These are phyloP conservation scores for Lathamus discolor DNA, from an alignment of 2,113 vertebrate genomes.

Conservation along the genomic window DNA sequence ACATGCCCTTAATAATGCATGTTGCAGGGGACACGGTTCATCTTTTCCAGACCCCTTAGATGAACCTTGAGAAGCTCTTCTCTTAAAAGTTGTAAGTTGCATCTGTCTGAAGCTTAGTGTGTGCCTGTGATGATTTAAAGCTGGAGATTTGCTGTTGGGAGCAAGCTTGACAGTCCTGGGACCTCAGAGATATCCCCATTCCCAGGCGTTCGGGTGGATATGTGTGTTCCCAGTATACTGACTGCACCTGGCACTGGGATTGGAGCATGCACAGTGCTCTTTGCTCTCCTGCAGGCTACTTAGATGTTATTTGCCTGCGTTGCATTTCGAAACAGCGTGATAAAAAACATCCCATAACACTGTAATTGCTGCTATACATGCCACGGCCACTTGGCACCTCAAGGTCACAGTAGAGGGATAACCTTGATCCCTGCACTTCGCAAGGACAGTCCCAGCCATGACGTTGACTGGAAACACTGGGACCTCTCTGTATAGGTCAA, in stretches of 20 bases:
- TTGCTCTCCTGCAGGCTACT: background rate
- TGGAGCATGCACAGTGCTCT: background rate
- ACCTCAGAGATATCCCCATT: background rate
- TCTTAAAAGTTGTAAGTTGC: background rate
- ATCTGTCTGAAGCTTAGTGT: background rate
- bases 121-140: background rate
- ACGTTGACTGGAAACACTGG: background rate
- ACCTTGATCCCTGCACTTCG: fast-evolving
- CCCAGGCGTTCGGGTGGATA: fast-evolving
- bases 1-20: background rate
- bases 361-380: background rate
- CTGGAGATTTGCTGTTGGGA: background rate
- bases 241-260: background rate
- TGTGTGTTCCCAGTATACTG: background rate
- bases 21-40: background rate
- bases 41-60: background rate
- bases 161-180: too few relatives aligned
- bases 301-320: background rate
- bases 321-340: background rate
- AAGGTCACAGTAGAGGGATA: background rate
- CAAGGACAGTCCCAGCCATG: background rate
- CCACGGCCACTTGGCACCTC: background rate
- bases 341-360: background rate
- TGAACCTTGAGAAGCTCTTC: background rate
- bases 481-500: background rate